Base-by-base conservation (phyloP, 2,888 invertebrate species). In the Elegia similella region DNA sequence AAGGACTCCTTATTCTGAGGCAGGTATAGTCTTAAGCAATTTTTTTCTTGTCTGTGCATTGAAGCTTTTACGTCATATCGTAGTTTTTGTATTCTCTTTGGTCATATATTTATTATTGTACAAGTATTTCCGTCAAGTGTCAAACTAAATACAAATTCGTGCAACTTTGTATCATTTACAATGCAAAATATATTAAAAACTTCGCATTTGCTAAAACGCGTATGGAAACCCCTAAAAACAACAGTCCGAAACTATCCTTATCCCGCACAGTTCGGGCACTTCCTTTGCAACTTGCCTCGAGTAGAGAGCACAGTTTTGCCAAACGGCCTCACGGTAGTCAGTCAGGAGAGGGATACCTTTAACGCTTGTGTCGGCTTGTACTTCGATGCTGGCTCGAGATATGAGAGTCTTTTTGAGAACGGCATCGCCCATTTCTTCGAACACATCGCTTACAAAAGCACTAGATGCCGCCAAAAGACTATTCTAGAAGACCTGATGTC, bases 351-450 rank as follows among this genome's bases (percentile, higher is more conserved):
- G 0, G 16, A 54, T 1, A 69, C 76, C 0, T 72, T 78, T 0
- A 17, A 84, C 7, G 68, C 78, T 1, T 80, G 81, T 56, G 60
- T 85, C 23, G 69, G 80, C 3, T 63, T 89, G 1, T 73, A 76
- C 48, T 67, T 80, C 3, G 74, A 81, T 57, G 80, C 75, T 0
- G 90, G 90, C 1, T 60, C 90, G 0, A 71, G 86, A 8, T 86
- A 72, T 60, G 90, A 90, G 63, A 75, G 67, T 0, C 34, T 61
- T 1, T 63, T 62, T 59, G 75, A 77, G 56, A 82, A 88, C 61
- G 90, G 90, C 1, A 73, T 88, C 13, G 72, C 82, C 0, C 81
- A 88, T 63, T 80, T 89, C 56, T 73, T 90, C 16, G 88, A 87
- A 61, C 88, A 85, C 56, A 66, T 89, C 67, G 83, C 80, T 0